Percentiles rank a stretch among this genome's conserved stretches.
Evolutionary conservation across 2,797 vertebrate genomes (phyloP).

Genomic region (Zalophus californianus): DNA sequence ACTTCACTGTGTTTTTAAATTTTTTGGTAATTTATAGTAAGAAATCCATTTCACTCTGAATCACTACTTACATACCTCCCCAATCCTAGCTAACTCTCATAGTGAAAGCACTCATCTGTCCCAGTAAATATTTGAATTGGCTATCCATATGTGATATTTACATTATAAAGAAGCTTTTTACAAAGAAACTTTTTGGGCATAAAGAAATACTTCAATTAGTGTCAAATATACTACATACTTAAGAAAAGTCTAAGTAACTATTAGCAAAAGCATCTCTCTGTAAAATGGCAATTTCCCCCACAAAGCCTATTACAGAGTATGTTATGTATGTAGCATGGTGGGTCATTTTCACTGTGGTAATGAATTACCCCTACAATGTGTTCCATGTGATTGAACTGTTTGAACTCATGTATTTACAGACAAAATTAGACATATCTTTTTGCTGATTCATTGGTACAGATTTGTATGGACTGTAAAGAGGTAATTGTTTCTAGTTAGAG

Average conservation of each 20-base stretch:
- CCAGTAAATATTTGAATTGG: background rate
- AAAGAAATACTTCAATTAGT: background rate
- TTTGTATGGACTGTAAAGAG: background rate
- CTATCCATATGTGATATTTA: background rate
- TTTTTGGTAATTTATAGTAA: slow-evolving; percentile 26
- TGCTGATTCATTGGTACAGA: background rate
- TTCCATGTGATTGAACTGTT: background rate
- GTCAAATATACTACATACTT: background rate
- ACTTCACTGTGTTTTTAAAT: background rate
- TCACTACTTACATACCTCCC: background rate
- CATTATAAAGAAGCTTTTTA: background rate
- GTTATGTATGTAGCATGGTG: background rate
- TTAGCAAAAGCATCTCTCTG: background rate
- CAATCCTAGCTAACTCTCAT: background rate
- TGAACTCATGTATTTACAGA: background rate
- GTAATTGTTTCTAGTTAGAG: background rate
- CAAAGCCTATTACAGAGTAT: background rate
- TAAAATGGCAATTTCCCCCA: background rate
- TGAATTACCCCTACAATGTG: background rate
- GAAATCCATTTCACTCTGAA: background rate
- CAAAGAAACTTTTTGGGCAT: background rate
- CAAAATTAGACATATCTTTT: background rate
- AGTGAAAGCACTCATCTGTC: background rate
- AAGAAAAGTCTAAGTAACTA: background rate
- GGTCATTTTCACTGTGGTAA: background rate